Evolutionary conservation across 2,113 vertebrate species (phyloP), one percentile per base, ranked within the genome.

Genomic region (Xenopus laevis): DNA sequence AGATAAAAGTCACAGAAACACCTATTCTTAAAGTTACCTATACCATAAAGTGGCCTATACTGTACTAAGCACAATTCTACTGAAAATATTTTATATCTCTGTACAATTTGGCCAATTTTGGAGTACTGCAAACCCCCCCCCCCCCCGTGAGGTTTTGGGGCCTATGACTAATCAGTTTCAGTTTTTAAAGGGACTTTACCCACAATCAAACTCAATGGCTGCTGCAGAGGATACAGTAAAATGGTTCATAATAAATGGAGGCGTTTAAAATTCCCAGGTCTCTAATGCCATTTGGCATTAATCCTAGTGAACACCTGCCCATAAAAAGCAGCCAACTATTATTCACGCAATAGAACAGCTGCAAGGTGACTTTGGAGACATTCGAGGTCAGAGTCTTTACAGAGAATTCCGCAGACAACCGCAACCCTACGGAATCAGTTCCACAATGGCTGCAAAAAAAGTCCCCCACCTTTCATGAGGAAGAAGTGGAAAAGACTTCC

Each of bases 281-380:
- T 74, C 33, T 9, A 18, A 45, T 45, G 57, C 65, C 64, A 60
- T 45, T 60, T 74, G 65, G 72, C 57, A 50, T 46, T 47, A 45
- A 12, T 74, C 57, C 55, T 68, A 52, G 72, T 1, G 57, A 75
- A 68, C 65, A 75, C 72, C 72, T 68, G 72, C 61, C 57, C 13
- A 68, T 50, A 75, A 68, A 74, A 52, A 10, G 16, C 52, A 60
- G 27, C 45, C 68, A 61, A 75, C 53, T 60, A 40, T 23, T 74
- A n/a, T 74, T 12, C 44, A 62, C 60, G 64, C 45, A 65, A 75
- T 13, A 40, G 57, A 75, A 68, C 72, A 75, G 72, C 72, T 75
- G 72, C 65, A 68, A 40, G 65, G 65, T 75, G 72, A 75, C 65
- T 66, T 16, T 13, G 13, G 57, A 61, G 65, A 2, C 21, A 62